A percentile compares a stretch with the other conserved stretches of the same genome.
These are phyloP conservation scores for Drosophila orosa DNA, from an alignment of 1,140 invertebrate genomes.

Conservation along the genomic window DNA sequence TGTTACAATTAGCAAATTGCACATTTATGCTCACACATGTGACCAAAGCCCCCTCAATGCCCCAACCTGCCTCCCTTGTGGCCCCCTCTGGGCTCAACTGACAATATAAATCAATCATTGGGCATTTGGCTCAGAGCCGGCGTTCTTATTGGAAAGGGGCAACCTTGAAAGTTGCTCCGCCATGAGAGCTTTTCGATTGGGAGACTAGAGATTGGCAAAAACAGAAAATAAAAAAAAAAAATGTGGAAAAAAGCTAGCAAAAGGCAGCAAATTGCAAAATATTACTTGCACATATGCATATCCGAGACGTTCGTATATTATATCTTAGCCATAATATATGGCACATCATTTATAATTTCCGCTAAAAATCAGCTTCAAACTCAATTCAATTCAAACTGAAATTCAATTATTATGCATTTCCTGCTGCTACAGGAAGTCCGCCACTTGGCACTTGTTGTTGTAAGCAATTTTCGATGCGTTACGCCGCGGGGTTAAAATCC, in stretches of 20 bases:
- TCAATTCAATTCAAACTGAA: constrained; percentile 30
- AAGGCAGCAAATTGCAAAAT: constrained; percentile 48
- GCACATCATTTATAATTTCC: constrained; percentile 82
- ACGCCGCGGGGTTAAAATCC: background rate
- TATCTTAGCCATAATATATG: constrained; percentile 64
- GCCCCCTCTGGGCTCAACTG: constrained; percentile 37
- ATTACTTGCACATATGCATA: constrained; percentile 19
- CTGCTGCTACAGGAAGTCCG: constrained; percentile 54
- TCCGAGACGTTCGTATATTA: background rate
- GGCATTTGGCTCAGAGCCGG: constrained; percentile 46
- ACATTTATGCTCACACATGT: constrained; percentile 80
- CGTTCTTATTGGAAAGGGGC: constrained; percentile 81
- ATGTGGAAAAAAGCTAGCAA: constrained; percentile 25
- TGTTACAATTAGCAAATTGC: constrained; percentile 82
- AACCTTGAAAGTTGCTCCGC: constrained; percentile 68
- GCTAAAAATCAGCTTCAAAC: constrained; percentile 62
- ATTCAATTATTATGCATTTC: constrained; percentile 76
- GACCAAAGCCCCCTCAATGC: constrained; percentile 37
- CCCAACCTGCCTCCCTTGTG: constrained; percentile 7
- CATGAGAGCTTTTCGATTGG: constrained; percentile 61
- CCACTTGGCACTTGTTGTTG: constrained; percentile 31
- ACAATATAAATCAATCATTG: constrained; percentile 82
- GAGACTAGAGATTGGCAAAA: constrained; percentile 39
- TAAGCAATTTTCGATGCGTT: constrained; percentile 42
- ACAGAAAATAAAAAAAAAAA: constrained; percentile 12